Conservation (phyloP, 2,888 invertebrate genomes). For the Acrocyrtus sp. region DNA sequence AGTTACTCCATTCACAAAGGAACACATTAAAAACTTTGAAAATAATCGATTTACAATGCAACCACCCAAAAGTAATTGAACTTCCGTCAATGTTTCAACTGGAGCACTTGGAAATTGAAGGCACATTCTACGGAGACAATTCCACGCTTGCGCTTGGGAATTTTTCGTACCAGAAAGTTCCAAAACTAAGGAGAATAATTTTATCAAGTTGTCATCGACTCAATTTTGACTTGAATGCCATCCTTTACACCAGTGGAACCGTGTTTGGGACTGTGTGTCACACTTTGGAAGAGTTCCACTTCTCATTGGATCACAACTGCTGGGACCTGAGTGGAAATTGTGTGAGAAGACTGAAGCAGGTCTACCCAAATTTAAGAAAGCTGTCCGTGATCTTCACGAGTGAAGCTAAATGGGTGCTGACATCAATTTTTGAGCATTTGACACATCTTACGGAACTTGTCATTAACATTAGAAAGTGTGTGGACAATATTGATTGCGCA, state of each 20-base stretch:
- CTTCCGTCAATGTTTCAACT: slow-evolving; percentile 26
- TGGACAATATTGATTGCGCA: slow-evolving; percentile 36
- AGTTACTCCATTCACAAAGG: slow-evolving; percentile 33
- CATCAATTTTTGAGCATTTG: slow-evolving; percentile 42
- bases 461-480: slow-evolving; percentile 40
- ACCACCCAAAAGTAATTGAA: slow-evolving; percentile 30
- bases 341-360: slow-evolving; percentile 27
- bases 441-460: slow-evolving; percentile 15
- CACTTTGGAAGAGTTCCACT: slow-evolving; percentile 35
- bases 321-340: slow-evolving; percentile 34
- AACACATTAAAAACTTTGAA: slow-evolving; percentile 17
- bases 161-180: slow-evolving; percentile 25
- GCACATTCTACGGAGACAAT: slow-evolving; percentile 41
- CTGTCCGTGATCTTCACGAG: slow-evolving; percentile 37
- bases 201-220: slow-evolving; percentile 33
- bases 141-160: slow-evolving; percentile 20
- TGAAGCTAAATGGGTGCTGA: slow-evolving; percentile 27
- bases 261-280: slow-evolving; percentile 18
- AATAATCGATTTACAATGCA: slow-evolving; percentile 44
- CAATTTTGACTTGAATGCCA: slow-evolving; percentile 36
- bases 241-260: slow-evolving; percentile 21
- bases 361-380: slow-evolving; percentile 42
- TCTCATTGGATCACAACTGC: slow-evolving; percentile 34
- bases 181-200: slow-evolving; percentile 25
- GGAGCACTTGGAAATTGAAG: slow-evolving; percentile 40